Base-by-base conservation (phyloP, 2,797 vertebrate genomes). In the Sebastes alutus region DNA sequence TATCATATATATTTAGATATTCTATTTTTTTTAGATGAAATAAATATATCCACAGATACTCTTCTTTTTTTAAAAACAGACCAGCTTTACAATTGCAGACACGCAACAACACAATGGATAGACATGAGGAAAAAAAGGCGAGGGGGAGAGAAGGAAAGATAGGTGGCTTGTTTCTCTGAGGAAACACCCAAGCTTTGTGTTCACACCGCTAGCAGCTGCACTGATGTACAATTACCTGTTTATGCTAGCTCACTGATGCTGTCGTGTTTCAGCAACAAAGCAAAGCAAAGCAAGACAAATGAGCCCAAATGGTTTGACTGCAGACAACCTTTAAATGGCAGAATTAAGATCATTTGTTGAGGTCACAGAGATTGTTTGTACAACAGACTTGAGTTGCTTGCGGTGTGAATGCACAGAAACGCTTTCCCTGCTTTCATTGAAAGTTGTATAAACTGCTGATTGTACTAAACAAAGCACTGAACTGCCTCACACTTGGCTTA, bases 1-100 rank as follows among this genome's bases (percentile, higher is more conserved):
- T 91, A 90, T 94, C 85, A 88, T 94, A 93, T 93, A 93, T 94
- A 94, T 92, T 92, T 94, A 93, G 85, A 94, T 93, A 93, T 87
- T 85, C 85, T 91, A 23, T 49, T 56, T 73, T 79, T 77, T 86
- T 88, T 71, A 75, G 80, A 92, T 91, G 86, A 95, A 95, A 95
- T 94, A 94, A 95, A 94, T 94, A 94, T 90, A 89, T 91, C 92
- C 93, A 93, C 94, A 93, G 60, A 88, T 91, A 90, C 67, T 92
- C 77, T 84, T 90, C 59, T 89, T 82, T 78, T 80, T 81, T 81
- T 66, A 77, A 87, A 92, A 94, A 89, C 88, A 91, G 65, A 94
- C 84, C 86, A 93, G 89, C 81, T 92, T 93, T 88, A 96, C 93
- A 88, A 76, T 87, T 91, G 90, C 90, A 90, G 92, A 95, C 94